A percentile compares a stretch with the other conserved stretches of the same genome.
These are phyloP conservation scores for Andrena dorsata DNA, from an alignment of 2,888 invertebrate species.

Conservation along the genomic window DNA sequence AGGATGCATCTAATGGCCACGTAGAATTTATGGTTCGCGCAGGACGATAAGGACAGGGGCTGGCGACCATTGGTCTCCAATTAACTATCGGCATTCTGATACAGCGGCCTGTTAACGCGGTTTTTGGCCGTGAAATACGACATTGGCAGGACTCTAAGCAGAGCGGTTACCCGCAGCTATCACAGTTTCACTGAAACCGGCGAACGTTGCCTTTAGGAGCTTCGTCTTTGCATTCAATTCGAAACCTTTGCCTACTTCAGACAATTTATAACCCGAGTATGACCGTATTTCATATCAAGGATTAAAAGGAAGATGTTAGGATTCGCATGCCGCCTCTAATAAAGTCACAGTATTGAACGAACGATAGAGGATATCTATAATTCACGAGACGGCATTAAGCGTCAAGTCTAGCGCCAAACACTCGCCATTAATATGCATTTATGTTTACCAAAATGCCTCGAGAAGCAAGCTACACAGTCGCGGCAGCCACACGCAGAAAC, in stretches of 20 bases:
- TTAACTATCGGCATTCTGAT: conserved; percentile 18
- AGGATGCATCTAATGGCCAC: conserved; percentile 6
- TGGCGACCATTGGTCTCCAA: background rate
- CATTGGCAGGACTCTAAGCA: background rate
- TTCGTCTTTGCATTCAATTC: background rate
- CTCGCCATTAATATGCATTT: conserved; percentile 11
- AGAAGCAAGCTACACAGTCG: background rate
- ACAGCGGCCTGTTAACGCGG: conserved; percentile 10
- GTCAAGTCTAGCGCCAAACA: background rate
- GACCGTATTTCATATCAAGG: background rate
- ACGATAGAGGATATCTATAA: background rate
- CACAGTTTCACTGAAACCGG: background rate
- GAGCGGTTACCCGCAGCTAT: background rate
- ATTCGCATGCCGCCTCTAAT: too few relatives aligned
- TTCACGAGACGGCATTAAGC: background rate
- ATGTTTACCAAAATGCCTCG: background rate
- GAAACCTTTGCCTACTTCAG: background rate
- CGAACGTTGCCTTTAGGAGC: background rate
- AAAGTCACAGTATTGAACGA: background rate
- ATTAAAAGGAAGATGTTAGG: too few relatives aligned
- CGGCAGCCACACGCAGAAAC: background rate
- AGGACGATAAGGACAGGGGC: background rate
- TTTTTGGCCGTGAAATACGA: conserved; percentile 1
- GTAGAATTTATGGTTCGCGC: background rate
- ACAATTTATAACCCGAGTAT: background rate